These are phyloP conservation scores for Lerema accius DNA, from an alignment of 1,140 invertebrate species.

Conservation along the genomic window DNA sequence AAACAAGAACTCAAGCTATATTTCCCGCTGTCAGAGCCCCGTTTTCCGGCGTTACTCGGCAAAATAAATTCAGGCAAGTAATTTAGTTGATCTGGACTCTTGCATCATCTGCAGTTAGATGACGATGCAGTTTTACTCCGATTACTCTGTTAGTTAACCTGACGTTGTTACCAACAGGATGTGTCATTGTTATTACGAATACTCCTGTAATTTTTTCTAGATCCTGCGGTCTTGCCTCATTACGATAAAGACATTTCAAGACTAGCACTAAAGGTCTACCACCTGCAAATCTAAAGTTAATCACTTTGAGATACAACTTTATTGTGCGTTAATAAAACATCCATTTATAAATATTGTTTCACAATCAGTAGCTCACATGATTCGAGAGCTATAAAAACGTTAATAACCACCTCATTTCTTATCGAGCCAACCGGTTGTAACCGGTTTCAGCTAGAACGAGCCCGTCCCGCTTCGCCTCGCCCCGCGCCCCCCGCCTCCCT, in stretches of 20 bases:
- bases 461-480: neutral
- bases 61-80: constrained; percentile 4
- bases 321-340: neutral
- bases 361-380: constrained; percentile 17
- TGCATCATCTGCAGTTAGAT: constrained; percentile 14
- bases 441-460: neutral
- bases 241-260: too few species aligned
- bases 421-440: constrained; percentile 9
- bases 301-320: neutral
- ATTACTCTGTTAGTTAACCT: neutral
- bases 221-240: too few species aligned
- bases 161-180: too few species aligned
- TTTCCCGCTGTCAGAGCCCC: neutral
- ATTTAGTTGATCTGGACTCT: neutral
- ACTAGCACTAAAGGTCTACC: neutral
- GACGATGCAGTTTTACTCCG: neutral
- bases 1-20: neutral
- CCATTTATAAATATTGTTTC: constrained; percentile 3
- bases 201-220: too few species aligned
- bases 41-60: constrained; percentile 6
- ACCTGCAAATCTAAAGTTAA: neutral
- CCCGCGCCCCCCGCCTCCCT: too few species aligned
- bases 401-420: constrained; percentile 20
- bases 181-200: too few species aligned
- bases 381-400: constrained; percentile 14